phyloP scores from a whole-genome alignment of 2,113 vertebrate species.

The Microcebus lehilahytsara region DNA sequence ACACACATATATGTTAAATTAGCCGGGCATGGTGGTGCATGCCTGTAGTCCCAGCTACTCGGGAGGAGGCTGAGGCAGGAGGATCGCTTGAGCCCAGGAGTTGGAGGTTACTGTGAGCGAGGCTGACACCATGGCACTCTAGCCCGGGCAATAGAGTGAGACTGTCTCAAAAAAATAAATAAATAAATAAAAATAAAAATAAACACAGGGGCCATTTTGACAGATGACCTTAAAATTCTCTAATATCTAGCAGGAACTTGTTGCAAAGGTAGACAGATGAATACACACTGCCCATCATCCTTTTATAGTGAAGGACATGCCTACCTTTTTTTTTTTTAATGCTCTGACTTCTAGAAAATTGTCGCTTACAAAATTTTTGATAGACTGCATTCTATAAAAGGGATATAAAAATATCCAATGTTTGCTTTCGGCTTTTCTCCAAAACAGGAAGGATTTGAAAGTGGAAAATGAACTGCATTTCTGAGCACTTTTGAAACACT shows the following conservation, averaged over 20 bases:
- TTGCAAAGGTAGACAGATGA: too few relatives aligned
- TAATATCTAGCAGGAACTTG: neutral
- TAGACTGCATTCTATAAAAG: neutral
- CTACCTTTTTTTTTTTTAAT: neutral
- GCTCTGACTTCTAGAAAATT: constrained; percentile 2
- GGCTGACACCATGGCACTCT: too few relatives aligned
- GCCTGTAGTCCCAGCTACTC: too few relatives aligned
- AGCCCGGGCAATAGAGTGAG: too few relatives aligned
- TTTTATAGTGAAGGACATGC: neutral
- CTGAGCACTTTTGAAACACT: neutral
- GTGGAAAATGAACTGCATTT: neutral
- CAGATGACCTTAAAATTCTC: neutral
- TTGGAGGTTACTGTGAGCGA: too few relatives aligned
- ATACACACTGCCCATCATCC: neutral
- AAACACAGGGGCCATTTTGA: neutral
- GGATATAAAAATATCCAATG: neutral
- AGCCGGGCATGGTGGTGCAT: too few relatives aligned
- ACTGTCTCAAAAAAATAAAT: too few relatives aligned
- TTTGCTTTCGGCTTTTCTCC: neutral
- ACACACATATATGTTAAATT: too few relatives aligned
- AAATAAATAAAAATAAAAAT: neutral
- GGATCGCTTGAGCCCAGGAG: too few relatives aligned
- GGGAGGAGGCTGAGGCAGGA: too few relatives aligned
- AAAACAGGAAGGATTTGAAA: constrained; percentile 18
- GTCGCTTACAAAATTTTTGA: neutral